phyloP scores from a whole-genome alignment of 2,888 invertebrate species.

The Alloscopus bannaensis region DNA sequence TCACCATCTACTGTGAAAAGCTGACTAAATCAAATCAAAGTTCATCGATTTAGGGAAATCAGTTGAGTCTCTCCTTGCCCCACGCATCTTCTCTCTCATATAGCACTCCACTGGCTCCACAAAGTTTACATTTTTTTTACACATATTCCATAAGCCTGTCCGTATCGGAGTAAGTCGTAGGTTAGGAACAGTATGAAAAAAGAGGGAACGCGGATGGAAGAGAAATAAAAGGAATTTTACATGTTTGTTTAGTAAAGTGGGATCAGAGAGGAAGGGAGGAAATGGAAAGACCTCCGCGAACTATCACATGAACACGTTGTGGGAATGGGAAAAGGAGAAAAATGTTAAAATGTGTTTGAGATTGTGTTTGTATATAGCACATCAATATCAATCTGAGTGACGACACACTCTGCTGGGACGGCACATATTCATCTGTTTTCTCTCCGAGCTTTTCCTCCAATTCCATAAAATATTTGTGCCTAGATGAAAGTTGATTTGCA shows the following conservation, averaged over 20 bases:
- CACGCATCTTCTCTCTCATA: background rate
- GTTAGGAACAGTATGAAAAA: background rate
- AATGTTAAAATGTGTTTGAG: slow-evolving; percentile 49
- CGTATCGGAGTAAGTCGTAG: no score
- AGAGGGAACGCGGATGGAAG: no score
- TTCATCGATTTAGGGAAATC: slow-evolving; percentile 53
- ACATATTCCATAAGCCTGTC: no score
- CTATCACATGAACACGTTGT: no score
- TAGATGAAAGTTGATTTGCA: slow-evolving; percentile 52
- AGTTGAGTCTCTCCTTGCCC: slow-evolving; percentile 39
- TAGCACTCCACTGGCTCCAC: no score
- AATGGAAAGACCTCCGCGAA: no score
- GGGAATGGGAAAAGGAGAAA: slow-evolving; percentile 19
- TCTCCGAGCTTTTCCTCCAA: slow-evolving; percentile 4
- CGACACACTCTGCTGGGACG: slow-evolving; percentile 34
- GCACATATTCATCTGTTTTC: slow-evolving; percentile 20
- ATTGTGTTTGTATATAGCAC: slow-evolving; percentile 56
- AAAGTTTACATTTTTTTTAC: no score
- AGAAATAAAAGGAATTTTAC: background rate
- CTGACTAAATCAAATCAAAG: slow-evolving; percentile 47
- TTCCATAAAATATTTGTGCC: slow-evolving; percentile 41
- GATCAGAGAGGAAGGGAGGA: background rate
- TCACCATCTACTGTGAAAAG: slow-evolving; percentile 9
- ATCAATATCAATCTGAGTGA: slow-evolving; percentile 61
- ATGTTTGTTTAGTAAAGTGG: background rate